Base-by-base conservation (phyloP, 2,797 vertebrate genomes). In the Gobio occitaniae region DNA sequence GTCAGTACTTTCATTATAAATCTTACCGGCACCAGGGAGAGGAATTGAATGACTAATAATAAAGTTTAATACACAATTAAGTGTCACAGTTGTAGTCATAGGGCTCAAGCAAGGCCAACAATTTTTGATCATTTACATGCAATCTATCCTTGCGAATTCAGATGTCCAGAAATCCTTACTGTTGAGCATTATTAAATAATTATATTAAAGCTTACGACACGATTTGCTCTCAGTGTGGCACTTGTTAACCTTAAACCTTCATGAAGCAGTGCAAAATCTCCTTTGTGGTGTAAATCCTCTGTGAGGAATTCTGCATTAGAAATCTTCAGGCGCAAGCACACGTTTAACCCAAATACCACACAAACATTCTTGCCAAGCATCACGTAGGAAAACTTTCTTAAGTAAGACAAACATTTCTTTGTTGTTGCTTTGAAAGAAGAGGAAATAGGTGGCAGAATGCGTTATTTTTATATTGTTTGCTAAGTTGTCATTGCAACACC, bases 241-340 rank as follows among this genome's bases (percentile, higher is more conserved):
- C 19, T 52, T 79, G 71, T 61, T 76, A 70, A 65, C 29, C 65
- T 66, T 56, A 74, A 82, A 81, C 63, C 61, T 59, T 63, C 78
- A 66, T 72, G 36, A 80, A 66, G 36, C 25, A 15, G 47, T 47
- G 29, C 17, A 80, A 48, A 63, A 66, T 54, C 38, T 79, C 11
- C 72, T 65, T 78, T 72, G 48, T 48, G 25, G 56, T 4, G 47
- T 80, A 79, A 87, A 78, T 80, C 63, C 65, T 69, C 17, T 36
- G 19, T 25, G 75, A 65, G 56, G 65, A 84, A 87, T 84, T 83
- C 41, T 36, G 48, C 29, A 69, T 78, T 82, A 76, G 36, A 61
- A 76, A 25, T 78, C 68, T 65, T 61, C 41, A 44, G 71, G 29
- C 72, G 54, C 38, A 44, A 69, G 65, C 15, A 59, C 17, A 61